Evolutionary conservation across 30 jellyfish, hydroid and myxozoan genomes (phyloP).

Genomic region (Rhopilema esculentum): DNA sequence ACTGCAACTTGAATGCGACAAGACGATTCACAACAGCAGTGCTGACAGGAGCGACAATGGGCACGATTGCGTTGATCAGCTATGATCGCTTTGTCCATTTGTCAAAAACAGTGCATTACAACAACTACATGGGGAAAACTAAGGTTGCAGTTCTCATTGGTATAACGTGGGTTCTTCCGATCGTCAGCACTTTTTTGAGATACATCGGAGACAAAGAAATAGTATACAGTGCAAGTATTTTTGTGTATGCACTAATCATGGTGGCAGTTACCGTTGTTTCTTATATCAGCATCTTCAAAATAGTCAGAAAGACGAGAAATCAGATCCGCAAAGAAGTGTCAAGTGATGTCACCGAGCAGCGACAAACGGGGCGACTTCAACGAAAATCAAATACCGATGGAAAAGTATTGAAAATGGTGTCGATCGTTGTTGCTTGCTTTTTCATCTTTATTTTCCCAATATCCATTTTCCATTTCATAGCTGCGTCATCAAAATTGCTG

Average conservation of each 20-base stretch:
- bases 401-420: conserved; percentile 37
- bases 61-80: conserved; percentile 47
- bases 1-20: conserved; percentile 22
- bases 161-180: conserved; percentile 28
- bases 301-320: not conserved
- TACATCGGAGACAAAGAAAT: conserved; percentile 29
- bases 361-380: not conserved
- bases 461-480: conserved; percentile 15
- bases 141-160: conserved; percentile 11
- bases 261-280: conserved; percentile 9
- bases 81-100: conserved; percentile 50
- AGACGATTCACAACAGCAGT: conserved; percentile 23
- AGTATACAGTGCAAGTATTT: conserved; percentile 30
- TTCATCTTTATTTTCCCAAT: conserved; percentile 29
- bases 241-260: conserved; percentile 14
- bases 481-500: conserved; percentile 9
- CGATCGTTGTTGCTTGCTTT: conserved; percentile 11
- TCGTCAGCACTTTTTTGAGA: conserved; percentile 25
- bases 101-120: conserved; percentile 34
- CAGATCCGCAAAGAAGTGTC: not conserved
- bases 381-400: conserved; percentile 13
- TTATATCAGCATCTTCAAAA: conserved; percentile 4
- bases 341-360: not conserved
- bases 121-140: conserved; percentile 21
- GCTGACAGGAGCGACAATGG: conserved; percentile 52